These are phyloP conservation scores for Papilio demoleus DNA, from an alignment of 2,888 invertebrate species.

Conservation along the genomic window DNA sequence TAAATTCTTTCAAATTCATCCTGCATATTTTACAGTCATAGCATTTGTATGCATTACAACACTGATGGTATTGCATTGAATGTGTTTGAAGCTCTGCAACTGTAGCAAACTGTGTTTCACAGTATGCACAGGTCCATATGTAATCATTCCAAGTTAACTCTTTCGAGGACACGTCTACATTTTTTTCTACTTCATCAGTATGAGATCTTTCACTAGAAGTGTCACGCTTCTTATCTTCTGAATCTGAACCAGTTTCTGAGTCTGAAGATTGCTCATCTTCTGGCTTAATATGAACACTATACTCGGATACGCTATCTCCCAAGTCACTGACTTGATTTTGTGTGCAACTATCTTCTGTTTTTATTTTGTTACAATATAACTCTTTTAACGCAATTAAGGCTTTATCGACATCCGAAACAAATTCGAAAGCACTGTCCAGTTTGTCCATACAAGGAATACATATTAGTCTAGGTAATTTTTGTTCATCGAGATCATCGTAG, in stretches of 20 bases:
- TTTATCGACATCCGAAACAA: slow-evolving; percentile 58
- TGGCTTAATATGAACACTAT: slow-evolving; percentile 45
- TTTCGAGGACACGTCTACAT: slow-evolving; percentile 53
- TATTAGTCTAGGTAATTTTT: slow-evolving; percentile 58
- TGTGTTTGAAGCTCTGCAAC: slow-evolving; percentile 79
- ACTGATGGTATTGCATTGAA: slow-evolving; percentile 83
- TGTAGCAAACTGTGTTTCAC: slow-evolving; percentile 61
- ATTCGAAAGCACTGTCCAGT: slow-evolving; percentile 61
- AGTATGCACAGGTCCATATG: slow-evolving; percentile 65
- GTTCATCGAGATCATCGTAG: slow-evolving; percentile 53
- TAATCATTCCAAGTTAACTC: slow-evolving; percentile 67
- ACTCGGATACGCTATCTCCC: slow-evolving; percentile 15
- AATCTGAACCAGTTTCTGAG: slow-evolving; percentile 1
- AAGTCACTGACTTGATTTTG: slow-evolving; percentile 13
- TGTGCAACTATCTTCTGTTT: slow-evolving; percentile 56
- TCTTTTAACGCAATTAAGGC: slow-evolving; percentile 58
- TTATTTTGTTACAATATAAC: slow-evolving; percentile 45
- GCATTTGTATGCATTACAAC: slow-evolving; percentile 85
- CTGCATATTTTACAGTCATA: slow-evolving; percentile 81
- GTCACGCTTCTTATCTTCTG: background rate
- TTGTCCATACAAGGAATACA: slow-evolving; percentile 61
- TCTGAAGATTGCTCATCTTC: slow-evolving; percentile 40
- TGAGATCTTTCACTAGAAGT: background rate
- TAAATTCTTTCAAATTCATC: slow-evolving; percentile 58
- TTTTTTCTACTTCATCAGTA: slow-evolving; percentile 35